These are phyloP conservation scores for Epinephelus awoara DNA, from an alignment of 2,797 vertebrate species.

Conservation along the genomic window DNA sequence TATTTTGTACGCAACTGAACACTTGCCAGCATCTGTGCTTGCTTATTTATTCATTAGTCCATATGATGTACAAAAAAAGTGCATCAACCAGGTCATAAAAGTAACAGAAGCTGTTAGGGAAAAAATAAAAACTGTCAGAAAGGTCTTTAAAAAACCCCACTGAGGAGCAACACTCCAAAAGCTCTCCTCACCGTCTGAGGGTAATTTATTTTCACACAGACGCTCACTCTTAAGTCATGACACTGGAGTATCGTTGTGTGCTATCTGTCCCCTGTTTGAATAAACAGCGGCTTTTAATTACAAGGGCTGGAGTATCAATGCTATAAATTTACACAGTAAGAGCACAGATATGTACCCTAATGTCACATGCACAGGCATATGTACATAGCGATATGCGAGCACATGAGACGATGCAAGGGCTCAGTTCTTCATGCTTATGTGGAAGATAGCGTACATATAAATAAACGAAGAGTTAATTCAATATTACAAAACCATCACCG, in stretches of 20 bases:
- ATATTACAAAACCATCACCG: neutral
- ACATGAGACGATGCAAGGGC: slow-evolving; percentile 3
- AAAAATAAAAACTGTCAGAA: slow-evolving; percentile 47
- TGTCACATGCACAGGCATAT: slow-evolving; percentile 21
- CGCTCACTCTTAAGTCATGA: slow-evolving; percentile 55
- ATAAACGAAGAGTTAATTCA: neutral
- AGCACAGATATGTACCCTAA: slow-evolving; percentile 27
- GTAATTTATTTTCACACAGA: slow-evolving; percentile 65
- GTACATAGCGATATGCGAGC: slow-evolving; percentile 11
- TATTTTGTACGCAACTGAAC: neutral
- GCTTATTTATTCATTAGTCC: slow-evolving; percentile 39
- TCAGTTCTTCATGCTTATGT: neutral
- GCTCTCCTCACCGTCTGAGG: slow-evolving; percentile 51
- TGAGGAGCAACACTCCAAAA: slow-evolving; percentile 47
- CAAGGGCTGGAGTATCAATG: slow-evolving; percentile 47
- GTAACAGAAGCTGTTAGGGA: slow-evolving; percentile 30
- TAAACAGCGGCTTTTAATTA: slow-evolving; percentile 73
- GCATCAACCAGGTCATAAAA: slow-evolving; percentile 36
- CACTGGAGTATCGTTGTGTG: slow-evolving; percentile 50
- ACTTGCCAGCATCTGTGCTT: slow-evolving; percentile 19
- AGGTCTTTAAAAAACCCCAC: slow-evolving; percentile 23
- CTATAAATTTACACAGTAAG: slow-evolving; percentile 46
- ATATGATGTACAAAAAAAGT: slow-evolving; percentile 45
- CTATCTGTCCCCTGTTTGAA: slow-evolving; percentile 49
- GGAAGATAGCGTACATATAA: neutral